A percentile compares a stretch with the other conserved stretches of the same genome.
Conservation (phyloP, 2,888 invertebrate species). For the Lasioglossum morio region DNA sequence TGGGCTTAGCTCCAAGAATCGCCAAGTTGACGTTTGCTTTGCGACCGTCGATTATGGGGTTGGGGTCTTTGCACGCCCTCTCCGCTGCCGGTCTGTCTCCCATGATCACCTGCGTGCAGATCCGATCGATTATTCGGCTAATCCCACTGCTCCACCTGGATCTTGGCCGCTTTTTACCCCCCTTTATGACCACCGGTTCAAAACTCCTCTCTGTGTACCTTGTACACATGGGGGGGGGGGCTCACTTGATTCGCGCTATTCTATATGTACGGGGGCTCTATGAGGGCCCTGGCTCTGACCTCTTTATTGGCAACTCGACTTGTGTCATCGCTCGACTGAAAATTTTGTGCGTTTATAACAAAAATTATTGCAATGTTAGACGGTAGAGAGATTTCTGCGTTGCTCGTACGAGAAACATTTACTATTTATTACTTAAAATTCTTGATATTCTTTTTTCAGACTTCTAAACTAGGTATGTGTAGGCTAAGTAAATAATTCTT, state of each 20-base stretch:
- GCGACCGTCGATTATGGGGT: conserved; percentile 98
- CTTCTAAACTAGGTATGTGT: too few species aligned
- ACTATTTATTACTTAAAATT: too few species aligned
- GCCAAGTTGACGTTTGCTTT: conserved; percentile 99
- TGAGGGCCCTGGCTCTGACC: background rate
- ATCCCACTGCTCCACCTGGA: conserved; percentile 55
- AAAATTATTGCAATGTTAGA: background rate
- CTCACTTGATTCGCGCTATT: background rate
- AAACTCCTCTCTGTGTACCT: background rate
- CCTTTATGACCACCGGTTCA: background rate
- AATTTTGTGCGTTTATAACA: background rate
- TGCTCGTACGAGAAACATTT: too few species aligned
- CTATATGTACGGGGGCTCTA: background rate
- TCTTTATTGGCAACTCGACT: background rate
- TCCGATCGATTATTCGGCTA: conserved; percentile 63
- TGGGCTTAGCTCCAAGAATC: conserved; percentile 98
- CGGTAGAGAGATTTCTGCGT: too few species aligned
- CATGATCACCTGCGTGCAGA: conserved; percentile 95
- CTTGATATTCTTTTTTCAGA: too few species aligned
- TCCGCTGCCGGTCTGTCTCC: conserved; percentile 97
- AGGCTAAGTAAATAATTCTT: background rate
- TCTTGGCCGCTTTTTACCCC: conserved; percentile 29
- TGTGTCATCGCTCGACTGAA: background rate
- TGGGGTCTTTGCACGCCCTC: conserved; percentile 98
- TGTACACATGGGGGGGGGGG: background rate